A percentile compares a stretch with the other conserved stretches of the same genome.
These are phyloP conservation scores for Hippocampus kuda DNA, from an alignment of 2,797 vertebrate genomes.

Conservation along the genomic window DNA sequence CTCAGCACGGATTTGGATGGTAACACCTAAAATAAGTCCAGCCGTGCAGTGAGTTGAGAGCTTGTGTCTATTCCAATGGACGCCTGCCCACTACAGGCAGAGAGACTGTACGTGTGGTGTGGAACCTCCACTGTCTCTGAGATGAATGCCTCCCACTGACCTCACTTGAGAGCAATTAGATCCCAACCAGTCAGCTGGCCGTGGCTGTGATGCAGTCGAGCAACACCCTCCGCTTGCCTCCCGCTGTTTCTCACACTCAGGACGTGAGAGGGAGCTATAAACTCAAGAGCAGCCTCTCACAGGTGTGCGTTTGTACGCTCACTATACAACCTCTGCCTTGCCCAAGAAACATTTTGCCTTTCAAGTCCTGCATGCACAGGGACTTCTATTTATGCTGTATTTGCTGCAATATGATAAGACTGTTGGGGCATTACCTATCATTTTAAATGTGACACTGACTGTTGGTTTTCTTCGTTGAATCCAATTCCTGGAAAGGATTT, in stretches of 20 bases:
- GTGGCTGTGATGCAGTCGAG: slow-evolving; percentile 56
- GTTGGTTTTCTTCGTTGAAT: slow-evolving; percentile 17
- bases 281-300: slow-evolving; percentile 54
- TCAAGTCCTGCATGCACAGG: slow-evolving; percentile 16
- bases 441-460: slow-evolving; percentile 44
- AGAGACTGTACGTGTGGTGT: slow-evolving; percentile 68
- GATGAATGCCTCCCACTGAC: slow-evolving; percentile 99
- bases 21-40: slow-evolving; percentile 34
- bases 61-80: slow-evolving; percentile 84
- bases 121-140: slow-evolving; percentile 82
- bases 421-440: slow-evolving; percentile 32
- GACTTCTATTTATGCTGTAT: slow-evolving; percentile 16
- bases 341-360: slow-evolving; percentile 20
- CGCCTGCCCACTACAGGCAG: slow-evolving; percentile 68
- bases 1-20: slow-evolving; percentile 53
- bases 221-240: slow-evolving; percentile 58
- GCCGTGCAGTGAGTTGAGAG: slow-evolving; percentile 68
- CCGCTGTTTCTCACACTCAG: slow-evolving; percentile 68
- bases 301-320: slow-evolving; percentile 32
- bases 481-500: slow-evolving; percentile 33
- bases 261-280: slow-evolving; percentile 90
- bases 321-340: slow-evolving; percentile 19
- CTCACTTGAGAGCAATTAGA: slow-evolving; percentile 99
- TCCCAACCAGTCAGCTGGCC: slow-evolving; percentile 96
- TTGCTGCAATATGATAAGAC: slow-evolving; percentile 20